Conservation (phyloP, 2,113 vertebrate genomes). For the Papio anubis region DNA sequence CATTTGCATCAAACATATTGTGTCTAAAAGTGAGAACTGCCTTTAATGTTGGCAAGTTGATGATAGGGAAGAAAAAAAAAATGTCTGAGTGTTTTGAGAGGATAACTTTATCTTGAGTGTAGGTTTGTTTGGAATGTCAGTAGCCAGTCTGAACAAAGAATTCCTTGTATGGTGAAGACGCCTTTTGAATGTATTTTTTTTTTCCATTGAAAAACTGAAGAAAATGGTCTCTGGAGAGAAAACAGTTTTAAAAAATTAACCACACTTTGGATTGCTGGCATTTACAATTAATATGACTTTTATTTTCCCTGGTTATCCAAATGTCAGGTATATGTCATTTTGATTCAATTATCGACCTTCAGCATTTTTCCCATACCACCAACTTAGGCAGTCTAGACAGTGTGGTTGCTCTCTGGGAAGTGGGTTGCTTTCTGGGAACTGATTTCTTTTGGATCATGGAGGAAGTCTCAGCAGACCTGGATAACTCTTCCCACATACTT, state of each 20-base stretch:
- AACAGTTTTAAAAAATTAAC: conserved; percentile 23
- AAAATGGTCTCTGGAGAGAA: conserved; percentile 18
- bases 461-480: conserved; percentile 70
- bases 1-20: not conserved
- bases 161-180: conserved; percentile 62
- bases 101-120: conserved; percentile 64
- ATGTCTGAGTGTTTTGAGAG: not conserved
- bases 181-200: conserved; percentile 53
- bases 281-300: conserved; percentile 64
- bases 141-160: conserved; percentile 63
- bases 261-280: conserved; percentile 5
- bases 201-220: conserved; percentile 31
- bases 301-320: conserved; percentile 33
- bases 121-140: conserved; percentile 59
- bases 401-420: conserved; percentile 61
- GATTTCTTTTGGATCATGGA: conserved; percentile 41
- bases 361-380: conserved; percentile 59
- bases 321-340: conserved; percentile 59
- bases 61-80: not conserved
- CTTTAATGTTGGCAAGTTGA: conserved; percentile 55
- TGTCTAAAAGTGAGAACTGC: conserved; percentile 22
- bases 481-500: conserved; percentile 40
- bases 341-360: conserved; percentile 63
- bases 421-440: conserved; percentile 68
- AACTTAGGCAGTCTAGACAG: conserved; percentile 62